Percentiles rank a stretch among this genome's conserved stretches.
Evolutionary conservation across 2,888 invertebrate genomes (phyloP).

Genomic region (Eupithecia insigniata): DNA sequence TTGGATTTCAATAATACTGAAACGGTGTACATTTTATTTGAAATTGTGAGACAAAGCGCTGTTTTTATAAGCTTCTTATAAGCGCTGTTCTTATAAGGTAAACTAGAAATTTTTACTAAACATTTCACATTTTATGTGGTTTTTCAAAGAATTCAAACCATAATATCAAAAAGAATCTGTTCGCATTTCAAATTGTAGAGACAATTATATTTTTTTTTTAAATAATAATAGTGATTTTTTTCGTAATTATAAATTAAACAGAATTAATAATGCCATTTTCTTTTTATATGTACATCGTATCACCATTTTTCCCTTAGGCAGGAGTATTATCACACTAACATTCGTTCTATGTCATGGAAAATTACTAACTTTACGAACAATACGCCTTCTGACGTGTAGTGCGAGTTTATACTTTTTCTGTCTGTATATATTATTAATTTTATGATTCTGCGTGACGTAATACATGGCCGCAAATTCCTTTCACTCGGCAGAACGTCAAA

Average conservation of each 20-base stretch:
- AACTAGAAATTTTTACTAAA: background rate
- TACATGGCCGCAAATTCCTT: too few relatives aligned
- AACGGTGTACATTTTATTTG: background rate
- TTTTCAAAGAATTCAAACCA: background rate
- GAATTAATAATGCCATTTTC: constrained; percentile 13
- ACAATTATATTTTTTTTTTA: too few relatives aligned
- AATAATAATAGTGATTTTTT: too few relatives aligned
- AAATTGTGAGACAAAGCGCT: background rate
- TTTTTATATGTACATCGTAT: constrained; percentile 32
- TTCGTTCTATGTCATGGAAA: constrained; percentile 15
- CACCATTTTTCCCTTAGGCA: constrained; percentile 42
- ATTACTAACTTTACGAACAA: background rate
- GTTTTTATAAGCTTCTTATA: background rate
- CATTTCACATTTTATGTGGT: background rate
- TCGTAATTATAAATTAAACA: background rate
- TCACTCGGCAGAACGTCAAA: too few relatives aligned
- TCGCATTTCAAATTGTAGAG: too few relatives aligned
- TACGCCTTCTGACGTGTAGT: background rate
- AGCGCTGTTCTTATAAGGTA: background rate
- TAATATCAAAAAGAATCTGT: background rate
- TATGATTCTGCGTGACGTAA: too few relatives aligned
- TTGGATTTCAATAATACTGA: background rate
- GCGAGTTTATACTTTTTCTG: background rate
- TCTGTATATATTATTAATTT: background rate
- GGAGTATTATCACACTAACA: constrained; percentile 46